Percentiles rank a stretch among this genome's conserved stretches.
These are phyloP conservation scores for Tineola bisselliella DNA, from an alignment of 2,888 invertebrate species.

Conservation along the genomic window DNA sequence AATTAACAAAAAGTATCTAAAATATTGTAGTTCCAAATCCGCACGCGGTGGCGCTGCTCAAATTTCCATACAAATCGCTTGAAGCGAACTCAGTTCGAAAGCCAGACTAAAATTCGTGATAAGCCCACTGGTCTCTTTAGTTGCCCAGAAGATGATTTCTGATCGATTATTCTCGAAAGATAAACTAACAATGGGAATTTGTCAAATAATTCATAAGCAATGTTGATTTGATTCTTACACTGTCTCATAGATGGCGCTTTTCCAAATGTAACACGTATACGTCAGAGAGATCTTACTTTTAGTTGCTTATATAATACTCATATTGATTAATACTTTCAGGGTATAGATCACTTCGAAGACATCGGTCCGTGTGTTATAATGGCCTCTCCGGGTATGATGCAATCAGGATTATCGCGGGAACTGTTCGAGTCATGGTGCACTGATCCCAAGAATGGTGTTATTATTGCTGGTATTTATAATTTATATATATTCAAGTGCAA, in stretches of 20 bases:
- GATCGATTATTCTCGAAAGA: constrained; percentile 73
- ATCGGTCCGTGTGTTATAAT: constrained; percentile 99
- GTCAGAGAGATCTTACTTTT: too few relatives aligned
- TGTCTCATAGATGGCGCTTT: too few relatives aligned
- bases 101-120: too few relatives aligned
- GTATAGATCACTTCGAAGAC: constrained; percentile 99
- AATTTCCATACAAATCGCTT: too few relatives aligned
- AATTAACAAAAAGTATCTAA: too few relatives aligned
- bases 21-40: too few relatives aligned
- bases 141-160: constrained; percentile 68
- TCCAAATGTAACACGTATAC: too few relatives aligned
- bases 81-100: too few relatives aligned
- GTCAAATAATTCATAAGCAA: constrained; percentile 70
- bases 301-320: constrained; percentile 33
- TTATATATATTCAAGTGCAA: background rate
- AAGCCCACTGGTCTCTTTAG: constrained; percentile 64
- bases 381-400: constrained; percentile 99
- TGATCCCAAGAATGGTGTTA: constrained; percentile 97
- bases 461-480: constrained; percentile 82
- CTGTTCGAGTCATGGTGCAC: constrained; percentile 99
- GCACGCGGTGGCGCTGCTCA: too few relatives aligned
- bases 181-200: constrained; percentile 75
- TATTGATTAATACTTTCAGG: constrained; percentile 77
- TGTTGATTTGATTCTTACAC: constrained; percentile 71
- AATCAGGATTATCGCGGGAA: constrained; percentile 96